A percentile compares a stretch with the other conserved stretches of the same genome.
phyloP scores from a whole-genome alignment of 2,888 invertebrate species.

The Drosophila incognita region DNA sequence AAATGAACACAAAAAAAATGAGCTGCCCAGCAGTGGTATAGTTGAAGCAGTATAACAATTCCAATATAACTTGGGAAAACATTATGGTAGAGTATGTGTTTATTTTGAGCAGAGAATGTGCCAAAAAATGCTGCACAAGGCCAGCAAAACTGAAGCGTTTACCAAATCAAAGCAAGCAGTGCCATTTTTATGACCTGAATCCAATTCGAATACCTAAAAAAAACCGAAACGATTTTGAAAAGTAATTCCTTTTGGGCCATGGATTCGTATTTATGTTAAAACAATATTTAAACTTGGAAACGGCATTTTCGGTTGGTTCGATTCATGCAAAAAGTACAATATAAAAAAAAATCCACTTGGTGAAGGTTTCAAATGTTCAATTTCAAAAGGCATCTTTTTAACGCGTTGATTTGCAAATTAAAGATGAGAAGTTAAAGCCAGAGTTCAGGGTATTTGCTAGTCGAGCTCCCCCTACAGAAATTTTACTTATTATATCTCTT shows the following conservation, averaged over 20 bases:
- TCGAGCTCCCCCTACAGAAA: too few relatives aligned
- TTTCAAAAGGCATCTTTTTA: background rate
- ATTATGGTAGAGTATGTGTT: slow-evolving; percentile 46
- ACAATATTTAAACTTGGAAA: background rate
- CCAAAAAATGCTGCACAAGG: slow-evolving; percentile 66
- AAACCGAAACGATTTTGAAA: background rate
- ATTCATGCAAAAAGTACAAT: background rate
- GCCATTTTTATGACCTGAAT: slow-evolving; percentile 11
- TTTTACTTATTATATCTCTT: background rate
- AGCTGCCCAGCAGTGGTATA: background rate
- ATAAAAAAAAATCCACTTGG: background rate
- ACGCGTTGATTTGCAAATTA: background rate
- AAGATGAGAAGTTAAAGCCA: background rate
- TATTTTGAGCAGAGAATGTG: slow-evolving; percentile 54
- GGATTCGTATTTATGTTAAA: background rate
- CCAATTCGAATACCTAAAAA: background rate
- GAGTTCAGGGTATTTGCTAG: background rate
- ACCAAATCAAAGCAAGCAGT: slow-evolving; percentile 33
- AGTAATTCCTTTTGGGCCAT: background rate
- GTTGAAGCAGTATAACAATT: slow-evolving; percentile 42
- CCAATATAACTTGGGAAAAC: slow-evolving; percentile 27
- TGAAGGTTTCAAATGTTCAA: background rate
- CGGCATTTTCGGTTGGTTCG: background rate
- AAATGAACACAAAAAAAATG: background rate
- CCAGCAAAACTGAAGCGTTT: slow-evolving; percentile 34